phyloP scores from a whole-genome alignment of 2,113 vertebrate genomes.

The Ageneiosus marmoratus region DNA sequence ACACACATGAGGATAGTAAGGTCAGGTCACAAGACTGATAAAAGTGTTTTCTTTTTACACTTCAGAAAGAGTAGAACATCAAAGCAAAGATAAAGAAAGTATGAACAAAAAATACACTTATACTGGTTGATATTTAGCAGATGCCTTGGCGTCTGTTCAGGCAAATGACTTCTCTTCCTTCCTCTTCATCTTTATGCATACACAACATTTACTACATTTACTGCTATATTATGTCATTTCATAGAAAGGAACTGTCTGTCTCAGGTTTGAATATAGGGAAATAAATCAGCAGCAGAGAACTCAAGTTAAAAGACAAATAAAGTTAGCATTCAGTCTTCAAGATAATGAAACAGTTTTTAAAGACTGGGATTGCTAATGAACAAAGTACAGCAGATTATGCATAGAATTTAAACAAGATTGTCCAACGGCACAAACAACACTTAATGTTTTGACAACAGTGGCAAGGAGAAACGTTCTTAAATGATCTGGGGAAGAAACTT shows the following conservation, averaged over 20 bases:
- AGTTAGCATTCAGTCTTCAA: neutral
- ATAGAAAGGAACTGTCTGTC: neutral
- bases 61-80: conserved; percentile 66
- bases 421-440: neutral
- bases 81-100: conserved; percentile 61
- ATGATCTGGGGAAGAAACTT: neutral
- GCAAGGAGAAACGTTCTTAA: too few relatives aligned
- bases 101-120: conserved; percentile 4
- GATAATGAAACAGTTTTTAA: neutral
- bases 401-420: neutral
- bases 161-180: conserved; percentile 9
- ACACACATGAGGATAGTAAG: conserved; percentile 31
- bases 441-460: neutral
- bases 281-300: neutral
- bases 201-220: conserved; percentile 2
- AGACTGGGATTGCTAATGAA: neutral
- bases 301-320: neutral
- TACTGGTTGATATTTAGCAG: neutral
- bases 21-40: conserved; percentile 15
- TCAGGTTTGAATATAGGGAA: neutral
- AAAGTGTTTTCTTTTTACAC: conserved; percentile 48
- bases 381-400: neutral
- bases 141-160: conserved; percentile 1
- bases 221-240: neutral
- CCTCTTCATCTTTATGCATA: neutral